A percentile compares a stretch with the other conserved stretches of the same genome.
These are phyloP conservation scores for Sebastes hubbsi DNA, from an alignment of 2,797 vertebrate genomes.

Conservation along the genomic window DNA sequence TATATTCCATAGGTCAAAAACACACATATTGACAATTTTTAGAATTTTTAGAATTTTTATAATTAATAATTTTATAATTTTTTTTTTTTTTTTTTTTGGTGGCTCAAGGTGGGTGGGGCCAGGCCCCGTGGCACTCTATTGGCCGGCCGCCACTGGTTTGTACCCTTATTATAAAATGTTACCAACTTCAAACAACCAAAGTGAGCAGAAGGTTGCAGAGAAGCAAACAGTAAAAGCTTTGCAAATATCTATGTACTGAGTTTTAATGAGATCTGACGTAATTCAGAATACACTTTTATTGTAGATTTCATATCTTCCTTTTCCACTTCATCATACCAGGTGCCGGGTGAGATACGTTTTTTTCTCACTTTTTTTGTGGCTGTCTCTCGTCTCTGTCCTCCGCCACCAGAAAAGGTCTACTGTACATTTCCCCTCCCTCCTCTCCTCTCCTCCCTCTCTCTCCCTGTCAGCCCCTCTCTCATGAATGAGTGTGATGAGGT, in stretches of 20 bases:
- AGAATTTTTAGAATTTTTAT: too few relatives aligned
- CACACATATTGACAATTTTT: too few relatives aligned
- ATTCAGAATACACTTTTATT: neutral
- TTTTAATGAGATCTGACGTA: neutral
- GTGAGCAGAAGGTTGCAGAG: neutral
- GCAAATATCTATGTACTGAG: neutral
- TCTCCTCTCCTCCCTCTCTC: neutral
- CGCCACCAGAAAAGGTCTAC: neutral
- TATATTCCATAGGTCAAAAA: too few relatives aligned
- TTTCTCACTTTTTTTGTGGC: neutral
- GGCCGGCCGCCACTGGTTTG: neutral
- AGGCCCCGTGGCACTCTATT: too few relatives aligned
- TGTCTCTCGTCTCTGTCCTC: neutral
- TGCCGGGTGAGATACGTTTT: neutral
- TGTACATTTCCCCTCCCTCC: neutral
- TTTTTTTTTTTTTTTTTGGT: too few relatives aligned
- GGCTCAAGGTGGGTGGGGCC: too few relatives aligned
- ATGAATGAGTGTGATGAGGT: constrained; percentile 49
- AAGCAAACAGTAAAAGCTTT: neutral
- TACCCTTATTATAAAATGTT: neutral
- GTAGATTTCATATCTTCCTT: neutral
- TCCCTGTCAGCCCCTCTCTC: constrained; percentile 5
- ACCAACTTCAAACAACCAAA: neutral
- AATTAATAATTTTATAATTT: too few relatives aligned
- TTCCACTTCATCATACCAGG: neutral